These are phyloP conservation scores for Andrena trimmerana DNA, from an alignment of 2,888 invertebrate species.

Conservation along the genomic window DNA sequence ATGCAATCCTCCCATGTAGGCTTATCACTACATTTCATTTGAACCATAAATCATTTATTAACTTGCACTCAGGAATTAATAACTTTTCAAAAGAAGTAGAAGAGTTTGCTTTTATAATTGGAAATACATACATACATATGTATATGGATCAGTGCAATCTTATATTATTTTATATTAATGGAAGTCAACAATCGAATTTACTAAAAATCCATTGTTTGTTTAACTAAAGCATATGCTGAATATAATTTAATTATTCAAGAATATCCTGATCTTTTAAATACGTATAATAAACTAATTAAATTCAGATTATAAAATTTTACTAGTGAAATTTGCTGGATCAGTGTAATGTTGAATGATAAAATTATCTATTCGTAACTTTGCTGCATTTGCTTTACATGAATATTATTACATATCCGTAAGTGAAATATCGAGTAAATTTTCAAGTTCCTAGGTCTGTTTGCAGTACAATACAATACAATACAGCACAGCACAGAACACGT, in stretches of 20 bases:
- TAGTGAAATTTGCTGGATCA: conserved; percentile 31
- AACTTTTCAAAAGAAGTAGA: conserved; percentile 23
- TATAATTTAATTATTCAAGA: conserved; percentile 33
- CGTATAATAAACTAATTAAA: conserved; percentile 35
- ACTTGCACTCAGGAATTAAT: conserved; percentile 14
- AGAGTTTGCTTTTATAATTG: conserved; percentile 15
- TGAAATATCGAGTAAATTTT: conserved; percentile 34
- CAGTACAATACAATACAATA: conserved; percentile 30
- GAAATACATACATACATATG: conserved; percentile 30
- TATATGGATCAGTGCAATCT: conserved; percentile 55
- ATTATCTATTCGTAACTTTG: conserved; percentile 13
- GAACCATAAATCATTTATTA: conserved; percentile 35
- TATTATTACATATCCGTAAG: conserved; percentile 13
- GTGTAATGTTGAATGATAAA: conserved; percentile 28
- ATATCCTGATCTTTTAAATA: conserved; percentile 32
- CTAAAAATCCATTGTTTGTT: conserved; percentile 26
- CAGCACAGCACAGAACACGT: neutral
- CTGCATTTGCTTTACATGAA: conserved; percentile 20
- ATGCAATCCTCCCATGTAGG: neutral
- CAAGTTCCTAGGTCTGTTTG: conserved; percentile 30
- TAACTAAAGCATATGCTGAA: conserved; percentile 32
- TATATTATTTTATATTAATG: conserved; percentile 66
- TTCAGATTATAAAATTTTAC: conserved; percentile 20
- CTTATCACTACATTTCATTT: conserved; percentile 15
- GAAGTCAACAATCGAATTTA: conserved; percentile 63